Percentiles rank a stretch among this genome's conserved stretches.
Evolutionary conservation across 2,888 invertebrate genomes (phyloP).

Genomic region (Sussaba pulchella): DNA sequence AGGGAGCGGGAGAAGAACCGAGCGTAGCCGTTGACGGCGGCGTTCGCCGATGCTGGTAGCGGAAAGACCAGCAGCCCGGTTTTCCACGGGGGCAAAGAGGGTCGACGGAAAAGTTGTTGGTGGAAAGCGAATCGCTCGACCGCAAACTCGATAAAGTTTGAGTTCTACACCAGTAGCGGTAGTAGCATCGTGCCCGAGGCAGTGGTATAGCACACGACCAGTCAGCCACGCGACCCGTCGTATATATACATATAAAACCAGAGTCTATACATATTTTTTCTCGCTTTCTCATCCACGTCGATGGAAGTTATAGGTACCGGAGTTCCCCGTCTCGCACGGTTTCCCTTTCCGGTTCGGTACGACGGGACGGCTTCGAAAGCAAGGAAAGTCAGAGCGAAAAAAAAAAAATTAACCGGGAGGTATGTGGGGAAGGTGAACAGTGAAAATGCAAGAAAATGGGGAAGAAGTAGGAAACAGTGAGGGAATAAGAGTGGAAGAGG

Average conservation of each 20-base stretch:
- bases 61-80: not conserved
- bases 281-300: slow-evolving; percentile 29
- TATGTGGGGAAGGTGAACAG: slow-evolving; percentile 29
- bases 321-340: slow-evolving; percentile 74
- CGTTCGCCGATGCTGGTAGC: slow-evolving; percentile 17
- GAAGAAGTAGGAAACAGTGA: slow-evolving; percentile 30
- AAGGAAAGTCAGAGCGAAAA: slow-evolving; percentile 34
- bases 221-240: slow-evolving; percentile 57
- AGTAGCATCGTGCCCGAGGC: slow-evolving; percentile 62
- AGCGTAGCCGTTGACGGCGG: slow-evolving; percentile 33
- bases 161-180: slow-evolving; percentile 69
- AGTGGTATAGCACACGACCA: slow-evolving; percentile 45
- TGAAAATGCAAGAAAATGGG: slow-evolving; percentile 35
- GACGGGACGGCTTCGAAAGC: slow-evolving; percentile 31
- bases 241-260: slow-evolving; percentile 32
- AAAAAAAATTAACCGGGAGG: slow-evolving; percentile 1
- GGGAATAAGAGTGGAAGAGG: slow-evolving; percentile 40
- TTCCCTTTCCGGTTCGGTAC: slow-evolving; percentile 75
- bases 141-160: slow-evolving; percentile 83
- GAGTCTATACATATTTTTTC: slow-evolving; percentile 31
- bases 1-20: slow-evolving; percentile 21
- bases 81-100: slow-evolving; percentile 27
- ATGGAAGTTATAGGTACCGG: slow-evolving; percentile 44
- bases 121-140: slow-evolving; percentile 79
- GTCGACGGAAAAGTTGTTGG: slow-evolving; percentile 77